Base-by-base conservation (phyloP, 2,113 vertebrate genomes). In the Motacilla alba region DNA sequence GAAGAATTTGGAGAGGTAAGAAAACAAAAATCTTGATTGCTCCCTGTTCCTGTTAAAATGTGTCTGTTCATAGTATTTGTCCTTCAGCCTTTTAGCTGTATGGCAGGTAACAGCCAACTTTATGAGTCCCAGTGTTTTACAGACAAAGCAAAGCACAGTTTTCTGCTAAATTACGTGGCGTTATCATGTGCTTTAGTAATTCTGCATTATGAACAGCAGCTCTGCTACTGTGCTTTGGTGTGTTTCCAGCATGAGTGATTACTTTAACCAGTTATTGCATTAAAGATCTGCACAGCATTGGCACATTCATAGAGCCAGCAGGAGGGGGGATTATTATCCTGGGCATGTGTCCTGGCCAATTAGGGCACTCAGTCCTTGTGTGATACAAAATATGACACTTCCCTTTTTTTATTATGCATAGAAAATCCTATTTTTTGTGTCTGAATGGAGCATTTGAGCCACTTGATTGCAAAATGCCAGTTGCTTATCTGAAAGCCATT, bases 1-100 rank as follows among this genome's bases (percentile, higher is more conserved):
- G 99, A 99, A 95, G 99, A 99, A 78, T 99, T 99, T 91, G 99
- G 98, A 47, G 99, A 99, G 99, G 99, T 99, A 96, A 98, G 94
- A 26, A 56, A 30, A 67, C 67, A 47, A 62, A 46, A 33, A 4
- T 28, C 74, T 70, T 70, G 37, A 58, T 53, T 27, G 6, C n/a
- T 68, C 4, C 15, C 47, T 70, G 23, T 72, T 83, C 35, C 82
- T 89, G 21, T 60, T 90, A 41, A 64, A 89, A 67, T 50, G 13
- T 93, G 15, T 68, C 50, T 70, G 55, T 59, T 83, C 17, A 8
- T 26, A 47, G 33, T 74, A 41, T 66, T 64, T 92, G 43, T 56
- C n/a, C 13, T 59, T 64, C 49, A 50, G 46, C 11, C 52, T 67
- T 78, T 64, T 41, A 66, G 41, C 39, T n/a, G 39, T 12, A 4